A percentile compares a stretch with the other conserved stretches of the same genome.
Evolutionary conservation across 53 echinoderm and acorn worm genomes (phyloP).

Genomic region (Temnopleurus reevesii): DNA sequence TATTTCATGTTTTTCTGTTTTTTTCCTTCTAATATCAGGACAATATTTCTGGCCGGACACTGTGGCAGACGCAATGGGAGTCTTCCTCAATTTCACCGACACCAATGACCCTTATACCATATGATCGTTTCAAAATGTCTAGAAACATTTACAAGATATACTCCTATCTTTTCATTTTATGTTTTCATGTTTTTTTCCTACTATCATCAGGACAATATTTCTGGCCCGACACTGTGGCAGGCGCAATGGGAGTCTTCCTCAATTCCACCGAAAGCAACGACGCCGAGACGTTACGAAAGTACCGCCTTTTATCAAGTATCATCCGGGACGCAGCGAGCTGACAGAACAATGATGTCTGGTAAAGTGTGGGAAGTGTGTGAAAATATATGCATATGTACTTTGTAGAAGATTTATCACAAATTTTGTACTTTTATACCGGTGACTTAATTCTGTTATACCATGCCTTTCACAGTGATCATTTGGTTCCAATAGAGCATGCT

Average conservation of each 20-base stretch:
- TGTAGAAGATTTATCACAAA: no score
- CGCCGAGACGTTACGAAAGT: slow-evolving; percentile 9
- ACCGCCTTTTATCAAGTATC: slow-evolving; percentile 43
- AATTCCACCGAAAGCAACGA: not conserved
- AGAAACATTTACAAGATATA: not conserved
- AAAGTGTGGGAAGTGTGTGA: not conserved
- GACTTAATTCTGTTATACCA: no score
- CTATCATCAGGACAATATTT: slow-evolving; percentile 57
- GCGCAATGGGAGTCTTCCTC: slow-evolving; percentile 33
- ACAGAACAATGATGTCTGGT: not conserved
- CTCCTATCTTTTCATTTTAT: not conserved
- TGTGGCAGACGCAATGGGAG: slow-evolving; percentile 26
- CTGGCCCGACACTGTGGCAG: slow-evolving; percentile 59
- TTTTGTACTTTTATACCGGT: no score
- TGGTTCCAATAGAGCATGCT: no score
- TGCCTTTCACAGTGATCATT: no score
- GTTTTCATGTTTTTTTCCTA: not conserved
- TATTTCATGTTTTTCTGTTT: not conserved
- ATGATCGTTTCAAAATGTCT: no score
- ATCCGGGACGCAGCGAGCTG: slow-evolving; percentile 58
- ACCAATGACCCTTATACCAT: not conserved
- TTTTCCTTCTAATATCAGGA: slow-evolving; percentile 44
- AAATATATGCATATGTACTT: no score
- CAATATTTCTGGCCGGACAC: slow-evolving; percentile 60
- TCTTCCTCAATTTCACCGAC: slow-evolving; percentile 28